A percentile compares a stretch with the other conserved stretches of the same genome.
phyloP scores from a whole-genome alignment of 2,113 vertebrate genomes.

The Eurystomus gularis region DNA sequence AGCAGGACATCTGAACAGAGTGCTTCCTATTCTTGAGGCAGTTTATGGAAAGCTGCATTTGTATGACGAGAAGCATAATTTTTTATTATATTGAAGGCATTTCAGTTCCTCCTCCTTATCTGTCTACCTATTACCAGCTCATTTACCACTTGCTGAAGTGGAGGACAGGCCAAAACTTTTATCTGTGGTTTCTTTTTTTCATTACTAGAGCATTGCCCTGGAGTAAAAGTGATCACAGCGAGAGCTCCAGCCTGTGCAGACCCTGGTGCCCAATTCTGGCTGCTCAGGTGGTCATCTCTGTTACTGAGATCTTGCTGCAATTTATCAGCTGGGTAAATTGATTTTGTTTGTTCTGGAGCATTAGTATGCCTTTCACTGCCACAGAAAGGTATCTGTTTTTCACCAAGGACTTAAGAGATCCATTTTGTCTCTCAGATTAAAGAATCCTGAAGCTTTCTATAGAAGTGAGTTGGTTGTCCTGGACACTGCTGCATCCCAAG shows the following conservation, averaged over 20 bases:
- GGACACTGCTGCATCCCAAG: background rate
- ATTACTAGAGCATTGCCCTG: background rate
- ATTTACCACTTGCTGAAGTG: background rate
- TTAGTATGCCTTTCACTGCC: background rate
- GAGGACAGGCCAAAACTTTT: slow-evolving; percentile 2
- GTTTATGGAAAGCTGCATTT: slow-evolving; percentile 26
- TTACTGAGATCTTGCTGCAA: background rate
- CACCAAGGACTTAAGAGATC: background rate
- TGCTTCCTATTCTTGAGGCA: slow-evolving; percentile 12
- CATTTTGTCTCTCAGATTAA: background rate
- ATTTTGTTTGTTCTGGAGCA: background rate
- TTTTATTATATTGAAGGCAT: slow-evolving; percentile 23
- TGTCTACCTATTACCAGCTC: slow-evolving; percentile 27
- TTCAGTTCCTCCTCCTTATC: slow-evolving; percentile 21
- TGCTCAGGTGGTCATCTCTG: background rate
- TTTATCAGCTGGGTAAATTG: background rate
- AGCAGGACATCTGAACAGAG: slow-evolving; percentile 24
- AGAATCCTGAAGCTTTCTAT: background rate
- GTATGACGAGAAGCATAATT: slow-evolving; percentile 29
- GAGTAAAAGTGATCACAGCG: background rate
- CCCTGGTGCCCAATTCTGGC: background rate
- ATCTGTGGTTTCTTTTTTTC: background rate
- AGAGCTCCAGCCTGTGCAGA: background rate
- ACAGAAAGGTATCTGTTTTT: background rate
- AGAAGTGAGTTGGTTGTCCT: background rate